Evolutionary conservation across 1,140 invertebrate genomes (phyloP), one percentile per base, ranked within the genome.

Genomic region (Papilio machaon): DNA sequence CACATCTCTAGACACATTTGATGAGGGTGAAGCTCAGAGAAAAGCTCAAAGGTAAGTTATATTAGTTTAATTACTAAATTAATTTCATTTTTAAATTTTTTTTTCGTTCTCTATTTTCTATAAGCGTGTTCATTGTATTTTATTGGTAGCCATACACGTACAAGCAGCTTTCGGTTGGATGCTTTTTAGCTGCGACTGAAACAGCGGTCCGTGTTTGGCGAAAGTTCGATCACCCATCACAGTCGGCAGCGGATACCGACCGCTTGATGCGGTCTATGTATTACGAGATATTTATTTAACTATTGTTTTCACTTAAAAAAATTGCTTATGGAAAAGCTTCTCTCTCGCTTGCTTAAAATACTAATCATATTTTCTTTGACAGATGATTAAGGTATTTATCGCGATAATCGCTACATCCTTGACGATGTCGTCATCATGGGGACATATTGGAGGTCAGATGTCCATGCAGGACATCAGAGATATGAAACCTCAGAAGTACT

Each of bases 401-500:
- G 0, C 47, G 23, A 7, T 76, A 11, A 30, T 76, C 46, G 1
- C 23, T 6, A 10, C 23, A 6, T 30, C 13, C 10, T 38, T 43
- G 35, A 49, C 13, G 47, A 15, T 76, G 30, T 49, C 47, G 3
- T 49, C 46, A 3, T 30, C 46, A 19, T 30, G 47, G n/a, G 74
- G 74, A 7, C 74, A 76, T 30, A 52, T 76, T 10, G 73, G 73
- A 49, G 49, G 76, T 6, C 76, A 60, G 15, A 78, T 78, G 46
- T 78, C 76, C 10, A 17, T 78, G 1, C 76, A 78, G 17, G 76
- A 78, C 9, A 17, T 78, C 30, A 78, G 38, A 23, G 76, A 78
- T 58, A 60, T 78, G 8, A 78, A 78, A 17, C 76, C 76, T 13
- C 76, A 78, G 43, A 60, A 78, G n/a, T 78, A 60, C 54, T 78